A percentile compares a stretch with the other conserved stretches of the same genome.
Evolutionary conservation across 2,888 invertebrate genomes (phyloP).

Genomic region (Gari tellinella): DNA sequence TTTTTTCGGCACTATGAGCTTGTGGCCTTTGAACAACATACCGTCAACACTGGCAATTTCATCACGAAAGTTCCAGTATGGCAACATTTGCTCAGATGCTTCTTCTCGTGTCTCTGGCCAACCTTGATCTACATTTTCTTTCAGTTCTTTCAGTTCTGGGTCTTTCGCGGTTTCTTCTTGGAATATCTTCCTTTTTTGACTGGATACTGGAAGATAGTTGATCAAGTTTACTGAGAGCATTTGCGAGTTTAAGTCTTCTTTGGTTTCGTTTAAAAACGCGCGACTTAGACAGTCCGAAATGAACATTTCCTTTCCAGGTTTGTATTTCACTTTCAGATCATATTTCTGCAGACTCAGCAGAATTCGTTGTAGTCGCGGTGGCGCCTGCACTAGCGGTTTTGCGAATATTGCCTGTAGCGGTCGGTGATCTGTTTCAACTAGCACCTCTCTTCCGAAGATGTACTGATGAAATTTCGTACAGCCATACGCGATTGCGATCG

Average conservation of each 20-base stretch:
- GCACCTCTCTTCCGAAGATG: slow-evolving; percentile 24
- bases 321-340: slow-evolving; percentile 42
- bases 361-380: slow-evolving; percentile 23
- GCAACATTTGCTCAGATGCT: slow-evolving; percentile 4
- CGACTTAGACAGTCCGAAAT: slow-evolving; percentile 37
- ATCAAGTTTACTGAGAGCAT: slow-evolving; percentile 6
- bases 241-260: slow-evolving; percentile 14
- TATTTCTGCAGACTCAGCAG: slow-evolving; percentile 30
- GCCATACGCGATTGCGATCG: slow-evolving; percentile 37
- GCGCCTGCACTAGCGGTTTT: slow-evolving; percentile 25
- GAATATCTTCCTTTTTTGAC: neutral
- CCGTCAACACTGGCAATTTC: slow-evolving; percentile 49
- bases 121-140: slow-evolving; percentile 25
- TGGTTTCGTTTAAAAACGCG: slow-evolving; percentile 17
- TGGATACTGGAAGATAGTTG: slow-evolving; percentile 8
- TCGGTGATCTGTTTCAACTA: slow-evolving; percentile 40
- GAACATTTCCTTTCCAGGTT: slow-evolving; percentile 37
- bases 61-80: slow-evolving; percentile 47
- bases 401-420: slow-evolving; percentile 40
- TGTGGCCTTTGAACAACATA: slow-evolving; percentile 37
- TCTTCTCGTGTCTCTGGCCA: slow-evolving; percentile 36
- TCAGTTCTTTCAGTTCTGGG: slow-evolving; percentile 22
- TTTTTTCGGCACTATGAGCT: slow-evolving; percentile 18
- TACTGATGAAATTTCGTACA: slow-evolving; percentile 42
- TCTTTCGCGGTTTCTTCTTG: slow-evolving; percentile 38